Evolutionary conservation across 2,797 vertebrate species (phyloP).

Genomic region (Brachyrhaphis roseni): DNA sequence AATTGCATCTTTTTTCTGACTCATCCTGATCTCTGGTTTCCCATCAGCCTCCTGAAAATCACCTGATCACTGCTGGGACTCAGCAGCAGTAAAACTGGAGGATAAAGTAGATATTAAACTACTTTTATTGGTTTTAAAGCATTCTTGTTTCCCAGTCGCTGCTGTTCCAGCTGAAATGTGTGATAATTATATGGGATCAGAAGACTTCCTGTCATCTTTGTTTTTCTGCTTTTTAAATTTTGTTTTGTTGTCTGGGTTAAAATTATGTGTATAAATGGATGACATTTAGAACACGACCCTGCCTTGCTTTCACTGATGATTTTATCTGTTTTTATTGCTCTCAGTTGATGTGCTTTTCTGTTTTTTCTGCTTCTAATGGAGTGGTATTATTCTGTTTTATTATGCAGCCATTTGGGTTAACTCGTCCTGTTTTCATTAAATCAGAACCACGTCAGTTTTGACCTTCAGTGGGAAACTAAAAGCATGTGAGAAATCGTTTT

Average conservation of each 20-base stretch:
- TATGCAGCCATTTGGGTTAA: neutral
- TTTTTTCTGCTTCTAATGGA: neutral
- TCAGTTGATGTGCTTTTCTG: neutral
- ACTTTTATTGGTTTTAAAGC: neutral
- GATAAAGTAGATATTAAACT: neutral
- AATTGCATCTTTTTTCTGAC: conserved; percentile 52
- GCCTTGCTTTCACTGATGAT: neutral
- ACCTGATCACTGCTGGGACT: conserved; percentile 1
- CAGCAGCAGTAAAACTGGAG: neutral
- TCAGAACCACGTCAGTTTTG: neutral
- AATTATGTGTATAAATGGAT: neutral
- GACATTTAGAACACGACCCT: neutral
- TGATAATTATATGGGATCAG: neutral
- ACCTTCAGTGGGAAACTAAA: neutral
- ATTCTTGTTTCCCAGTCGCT: conserved; percentile 2
- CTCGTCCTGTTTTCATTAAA: neutral
- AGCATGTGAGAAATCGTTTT: neutral
- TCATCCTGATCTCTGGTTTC: conserved; percentile 32
- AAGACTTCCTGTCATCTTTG: neutral
- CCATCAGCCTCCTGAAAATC: conserved; percentile 19
- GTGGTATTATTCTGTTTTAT: neutral
- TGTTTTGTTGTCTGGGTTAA: conserved; percentile 1
- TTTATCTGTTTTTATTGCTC: neutral
- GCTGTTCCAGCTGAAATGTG: neutral
- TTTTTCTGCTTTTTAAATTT: conserved; percentile 1